Evolutionary conservation across 2,888 invertebrate species (phyloP), one percentile per base, ranked within the genome.

Genomic region (Prosopocoilus inquinatus): DNA sequence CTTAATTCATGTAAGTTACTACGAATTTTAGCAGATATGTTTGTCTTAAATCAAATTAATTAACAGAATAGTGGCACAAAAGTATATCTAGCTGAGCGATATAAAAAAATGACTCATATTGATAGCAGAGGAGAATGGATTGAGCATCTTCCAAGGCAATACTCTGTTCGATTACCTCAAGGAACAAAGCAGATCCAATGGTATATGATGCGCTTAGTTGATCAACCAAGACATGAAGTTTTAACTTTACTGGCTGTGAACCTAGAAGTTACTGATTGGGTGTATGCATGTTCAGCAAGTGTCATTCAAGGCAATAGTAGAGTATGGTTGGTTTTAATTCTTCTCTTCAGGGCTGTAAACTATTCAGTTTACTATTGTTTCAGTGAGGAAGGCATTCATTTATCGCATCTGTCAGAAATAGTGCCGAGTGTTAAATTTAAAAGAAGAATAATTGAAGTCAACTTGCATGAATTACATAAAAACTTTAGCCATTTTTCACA

Each of bases 201-300:
- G 72, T 72, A 88, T 44, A 87, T 88, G 85, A 81, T 89, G 64
- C 79, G 85, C 50, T 73, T 89, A 11, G 75, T 80, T 0, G 76
- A 75, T 34, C 80, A 80, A 59, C 79, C 81, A 0, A 81, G 80
- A 58, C 81, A 84, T 66, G 79, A 83, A 70, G 82, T 80, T 59
- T 79, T 88, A 4, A 85, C 87, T 0, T 80, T 91, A 1, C 84
- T 90, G 66, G 81, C 85, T 0, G 72, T 86, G 1, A 88, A 90
- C 72, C 78, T 89, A 9, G 84, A 86, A 46, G 81, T 82, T 16
- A 82, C 80, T 43, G 87, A 90, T 60, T 94, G 93, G 93, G 75
- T 92, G 12, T 91, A 86, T 70, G 89, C 85, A 11, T 93, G 92
- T 69, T 81, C 82, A 52, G 87, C 88, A 1, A 80, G 81, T 58